These are phyloP conservation scores for Porphyrio hochstetteri DNA, from an alignment of 2,113 vertebrate species.

Conservation along the genomic window DNA sequence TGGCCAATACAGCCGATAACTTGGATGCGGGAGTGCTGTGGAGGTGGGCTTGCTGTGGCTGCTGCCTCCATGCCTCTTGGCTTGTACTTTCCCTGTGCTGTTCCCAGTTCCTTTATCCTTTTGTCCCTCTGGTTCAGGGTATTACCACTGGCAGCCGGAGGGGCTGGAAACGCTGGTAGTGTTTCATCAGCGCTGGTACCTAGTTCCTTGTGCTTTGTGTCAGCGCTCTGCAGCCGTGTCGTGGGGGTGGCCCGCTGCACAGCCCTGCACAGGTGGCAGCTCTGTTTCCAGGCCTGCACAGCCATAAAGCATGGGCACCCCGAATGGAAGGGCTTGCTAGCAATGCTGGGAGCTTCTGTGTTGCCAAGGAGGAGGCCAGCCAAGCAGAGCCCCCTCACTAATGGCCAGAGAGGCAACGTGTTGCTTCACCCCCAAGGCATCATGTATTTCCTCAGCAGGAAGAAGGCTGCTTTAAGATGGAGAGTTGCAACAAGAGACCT, in stretches of 20 bases:
- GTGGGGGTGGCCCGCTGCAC: fast-evolving
- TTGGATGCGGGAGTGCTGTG: not conserved
- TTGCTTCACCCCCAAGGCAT: not conserved
- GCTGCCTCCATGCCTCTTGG: not conserved
- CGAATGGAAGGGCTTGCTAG: not conserved
- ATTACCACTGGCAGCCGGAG: not conserved
- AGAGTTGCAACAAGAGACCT: not conserved
- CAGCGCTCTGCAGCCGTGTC: fast-evolving
- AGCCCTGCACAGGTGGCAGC: not conserved
- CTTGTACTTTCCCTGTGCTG: fast-evolving
- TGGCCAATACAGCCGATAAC: not conserved
- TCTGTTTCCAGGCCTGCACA: not conserved
- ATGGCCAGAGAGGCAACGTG: fast-evolving
- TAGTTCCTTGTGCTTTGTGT: not conserved
- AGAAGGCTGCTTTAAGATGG: not conserved
- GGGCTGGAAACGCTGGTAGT: not conserved
- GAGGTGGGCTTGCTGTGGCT: not conserved
- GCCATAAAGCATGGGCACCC: fast-evolving
- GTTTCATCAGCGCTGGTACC: not conserved
- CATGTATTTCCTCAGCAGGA: not conserved
- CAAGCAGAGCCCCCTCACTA: not conserved
- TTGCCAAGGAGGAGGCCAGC: not conserved
- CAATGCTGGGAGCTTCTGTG: not conserved
- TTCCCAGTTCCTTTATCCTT: not conserved
- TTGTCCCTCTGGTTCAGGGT: not conserved